Base-by-base conservation (phyloP, 64 coral and sea anemone genomes). In the Actinia equina region DNA sequence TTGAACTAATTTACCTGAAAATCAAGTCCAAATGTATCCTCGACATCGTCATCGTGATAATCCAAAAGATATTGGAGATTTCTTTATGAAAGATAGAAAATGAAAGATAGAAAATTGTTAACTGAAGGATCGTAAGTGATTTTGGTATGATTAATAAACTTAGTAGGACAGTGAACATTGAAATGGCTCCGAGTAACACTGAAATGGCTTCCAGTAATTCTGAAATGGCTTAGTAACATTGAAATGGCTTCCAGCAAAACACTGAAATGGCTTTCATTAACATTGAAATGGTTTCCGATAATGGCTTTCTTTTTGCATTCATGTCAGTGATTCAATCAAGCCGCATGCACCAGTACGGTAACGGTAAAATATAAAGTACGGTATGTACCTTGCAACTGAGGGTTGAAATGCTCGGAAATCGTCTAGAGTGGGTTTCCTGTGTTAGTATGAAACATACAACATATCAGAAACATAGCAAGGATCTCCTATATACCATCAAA, bases 1-100 rank as follows among this genome's bases (percentile, higher is more conserved):
- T 67, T 5, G 18, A 67, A 44, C 10, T 69, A 44, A 11, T 44
- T 2, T 86, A 92, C 96, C 93, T 98, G 96, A 45, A 98, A 98
- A 85, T 95, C 95, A 13, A 98, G 83, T 57, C 83, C 93, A 80
- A 98, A 91, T 4, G 82, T 53, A 2, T 83, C 64, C 7, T 89
- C 88, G n/a, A 98, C 51, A 49, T 98, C 93, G 14, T 95, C 95
- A 18, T 96, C 91, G 7, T 71, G 60, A n/a, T 98, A 93, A 45
- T 98, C 93, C 6, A 98, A 51, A 44, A 98, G 86, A 60, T 94
- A 88, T 77, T 98, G 93, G 19, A 98, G 89, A 65, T 98, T 98
- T 77, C 96, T 98, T 77, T 60, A 86, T 14, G 44, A 87, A 74
- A 43, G 20, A 77, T 44, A 49, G 7, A 19, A 49, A 17, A 54